phyloP scores from a whole-genome alignment of 2,888 invertebrate species.

The Ectemnius continuus region DNA sequence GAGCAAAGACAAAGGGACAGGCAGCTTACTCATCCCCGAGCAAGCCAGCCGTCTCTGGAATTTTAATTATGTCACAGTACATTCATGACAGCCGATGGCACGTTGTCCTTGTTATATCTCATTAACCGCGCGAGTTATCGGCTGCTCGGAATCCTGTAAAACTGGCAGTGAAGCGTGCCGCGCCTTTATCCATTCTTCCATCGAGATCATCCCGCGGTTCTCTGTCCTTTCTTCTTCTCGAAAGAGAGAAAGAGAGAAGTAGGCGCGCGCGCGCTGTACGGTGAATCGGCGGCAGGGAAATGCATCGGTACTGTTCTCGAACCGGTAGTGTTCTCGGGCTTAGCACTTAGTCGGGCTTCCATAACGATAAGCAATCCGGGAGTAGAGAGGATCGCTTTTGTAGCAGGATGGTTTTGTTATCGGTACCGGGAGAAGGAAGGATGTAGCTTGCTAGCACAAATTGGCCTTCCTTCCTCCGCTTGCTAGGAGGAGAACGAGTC shows the following conservation, averaged over 20 bases:
- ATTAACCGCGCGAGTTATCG: slow-evolving; percentile 40
- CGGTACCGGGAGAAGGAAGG: background rate
- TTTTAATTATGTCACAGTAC: slow-evolving; percentile 69
- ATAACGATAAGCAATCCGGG: background rate
- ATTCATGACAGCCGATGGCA: slow-evolving; percentile 62
- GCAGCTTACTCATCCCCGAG: too few relatives aligned
- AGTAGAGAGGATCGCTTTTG: background rate
- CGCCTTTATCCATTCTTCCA: background rate
- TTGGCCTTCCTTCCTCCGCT: background rate
- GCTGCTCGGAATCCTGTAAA: background rate
- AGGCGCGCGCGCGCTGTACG: background rate
- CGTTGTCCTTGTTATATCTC: slow-evolving; percentile 56
- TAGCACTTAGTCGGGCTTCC: background rate
- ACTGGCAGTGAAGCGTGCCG: background rate
- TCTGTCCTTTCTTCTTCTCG: background rate
- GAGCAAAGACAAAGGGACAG: too few relatives aligned
- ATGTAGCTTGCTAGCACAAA: background rate
- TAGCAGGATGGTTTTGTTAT: background rate
- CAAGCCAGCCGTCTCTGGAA: slow-evolving; percentile 55
- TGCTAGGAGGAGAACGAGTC: background rate
- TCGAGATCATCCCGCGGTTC: background rate
- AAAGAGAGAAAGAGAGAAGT: background rate
- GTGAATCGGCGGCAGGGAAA: background rate
- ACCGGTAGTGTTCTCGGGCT: too few relatives aligned
- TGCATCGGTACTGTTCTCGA: too few relatives aligned